These are phyloP conservation scores for Fringilla coelebs DNA, from an alignment of 2,797 vertebrate species.

Conservation along the genomic window DNA sequence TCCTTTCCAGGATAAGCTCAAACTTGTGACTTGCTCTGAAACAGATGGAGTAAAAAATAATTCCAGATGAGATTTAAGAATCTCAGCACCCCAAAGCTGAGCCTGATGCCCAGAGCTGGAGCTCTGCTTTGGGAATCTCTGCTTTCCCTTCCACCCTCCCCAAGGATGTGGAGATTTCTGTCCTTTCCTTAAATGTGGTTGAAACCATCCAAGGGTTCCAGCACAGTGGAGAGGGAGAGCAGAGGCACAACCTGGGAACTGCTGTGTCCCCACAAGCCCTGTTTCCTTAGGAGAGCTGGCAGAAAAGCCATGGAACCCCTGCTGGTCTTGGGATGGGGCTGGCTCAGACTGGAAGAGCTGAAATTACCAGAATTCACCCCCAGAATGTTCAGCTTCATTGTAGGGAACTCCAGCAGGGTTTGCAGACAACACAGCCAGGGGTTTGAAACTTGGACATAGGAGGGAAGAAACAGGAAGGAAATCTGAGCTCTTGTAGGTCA, in stretches of 20 bases:
- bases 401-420: neutral
- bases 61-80: neutral
- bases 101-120: neutral
- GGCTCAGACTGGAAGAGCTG: neutral
- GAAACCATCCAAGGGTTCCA: neutral
- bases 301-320: neutral
- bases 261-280: neutral
- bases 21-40: neutral
- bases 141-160: neutral
- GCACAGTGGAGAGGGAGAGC: neutral
- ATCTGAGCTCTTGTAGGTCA: slow-evolving; percentile 51
- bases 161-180: neutral
- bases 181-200: neutral
- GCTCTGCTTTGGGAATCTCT: neutral
- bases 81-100: neutral
- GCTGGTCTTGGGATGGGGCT: neutral
- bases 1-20: neutral
- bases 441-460: neutral
- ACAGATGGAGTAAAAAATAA: rapidly evolving
- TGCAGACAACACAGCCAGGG: neutral
- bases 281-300: neutral
- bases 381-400: neutral
- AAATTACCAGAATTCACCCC: neutral
- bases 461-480: slow-evolving; percentile 60
- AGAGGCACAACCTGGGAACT: neutral